Conservation (phyloP, 2,888 invertebrate genomes). For the Sisyra terminalis region DNA sequence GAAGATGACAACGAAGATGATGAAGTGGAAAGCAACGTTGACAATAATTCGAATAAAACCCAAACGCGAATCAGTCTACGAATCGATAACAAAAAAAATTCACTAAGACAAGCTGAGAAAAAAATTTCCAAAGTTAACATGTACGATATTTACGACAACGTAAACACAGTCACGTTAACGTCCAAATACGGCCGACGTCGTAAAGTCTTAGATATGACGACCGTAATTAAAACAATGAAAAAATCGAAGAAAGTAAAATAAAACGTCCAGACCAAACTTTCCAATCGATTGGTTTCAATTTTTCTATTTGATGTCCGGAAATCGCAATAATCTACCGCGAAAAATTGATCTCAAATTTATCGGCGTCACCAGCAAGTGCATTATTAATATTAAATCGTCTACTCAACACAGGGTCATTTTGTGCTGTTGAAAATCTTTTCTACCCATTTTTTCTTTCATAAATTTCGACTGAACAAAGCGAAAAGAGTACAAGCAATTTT, state of each 20-base stretch:
- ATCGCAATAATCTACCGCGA: too few relatives aligned
- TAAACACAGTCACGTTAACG: slow-evolving; percentile 5
- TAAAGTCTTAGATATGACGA: slow-evolving; percentile 7
- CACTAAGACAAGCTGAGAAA: not conserved
- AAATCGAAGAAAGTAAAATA: slow-evolving; percentile 2
- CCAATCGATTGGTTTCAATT: too few relatives aligned
- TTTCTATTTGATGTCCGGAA: too few relatives aligned
- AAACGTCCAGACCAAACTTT: too few relatives aligned
- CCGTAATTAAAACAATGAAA: slow-evolving; percentile 10
- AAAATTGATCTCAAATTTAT: too few relatives aligned
- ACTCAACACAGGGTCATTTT: too few relatives aligned
- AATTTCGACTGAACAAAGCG: too few relatives aligned
- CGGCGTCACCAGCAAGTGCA: too few relatives aligned
- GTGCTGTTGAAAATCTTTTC: too few relatives aligned
- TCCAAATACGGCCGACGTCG: slow-evolving; percentile 8
- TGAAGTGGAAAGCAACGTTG: not conserved
- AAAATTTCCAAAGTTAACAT: not conserved
- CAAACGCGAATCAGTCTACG: not conserved
- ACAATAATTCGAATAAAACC: not conserved
- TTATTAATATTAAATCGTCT: too few relatives aligned
- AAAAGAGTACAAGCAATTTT: too few relatives aligned
- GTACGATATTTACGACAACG: slow-evolving; percentile 4
- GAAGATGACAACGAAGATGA: not conserved
- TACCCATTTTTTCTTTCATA: too few relatives aligned
- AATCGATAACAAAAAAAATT: not conserved